Evolutionary conservation across 2,797 vertebrate species (phyloP).

Genomic region (Cuculus canorus): DNA sequence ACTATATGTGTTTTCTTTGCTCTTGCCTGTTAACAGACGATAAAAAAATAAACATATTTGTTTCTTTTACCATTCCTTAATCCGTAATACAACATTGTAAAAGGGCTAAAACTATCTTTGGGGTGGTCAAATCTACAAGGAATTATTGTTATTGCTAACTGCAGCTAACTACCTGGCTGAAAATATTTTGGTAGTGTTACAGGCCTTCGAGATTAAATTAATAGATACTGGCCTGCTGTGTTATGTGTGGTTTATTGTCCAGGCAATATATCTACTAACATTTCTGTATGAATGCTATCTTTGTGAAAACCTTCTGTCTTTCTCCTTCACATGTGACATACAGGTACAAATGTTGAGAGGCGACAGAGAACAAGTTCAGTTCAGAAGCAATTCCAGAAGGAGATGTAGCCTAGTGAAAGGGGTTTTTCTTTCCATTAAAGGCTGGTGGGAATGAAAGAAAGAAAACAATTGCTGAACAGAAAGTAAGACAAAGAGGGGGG

Average conservation of each 20-base stretch:
- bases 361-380: background rate
- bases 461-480: background rate
- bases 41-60: slow-evolving; percentile 60
- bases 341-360: background rate
- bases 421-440: background rate
- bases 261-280: slow-evolving; percentile 49
- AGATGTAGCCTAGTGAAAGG: background rate
- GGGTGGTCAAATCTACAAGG: slow-evolving; percentile 73
- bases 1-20: slow-evolving; percentile 40
- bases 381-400: background rate
- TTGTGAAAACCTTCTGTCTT: slow-evolving; percentile 17
- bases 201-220: slow-evolving; percentile 54
- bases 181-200: slow-evolving; percentile 38
- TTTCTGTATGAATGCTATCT: slow-evolving; percentile 10
- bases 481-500: background rate
- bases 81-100: slow-evolving; percentile 67
- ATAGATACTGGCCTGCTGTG: slow-evolving; percentile 38
- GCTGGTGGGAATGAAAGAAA: background rate
- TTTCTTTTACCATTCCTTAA: slow-evolving; percentile 60
- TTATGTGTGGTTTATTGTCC: slow-evolving; percentile 55
- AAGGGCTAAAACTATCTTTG: slow-evolving; percentile 66
- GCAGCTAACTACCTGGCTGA: slow-evolving; percentile 39
- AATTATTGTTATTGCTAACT: slow-evolving; percentile 35
- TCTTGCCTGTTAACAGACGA: slow-evolving; percentile 54
- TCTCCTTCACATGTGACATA: background rate